These are phyloP conservation scores for Prunella strophiata DNA, from an alignment of 2,797 vertebrate species.

Conservation along the genomic window DNA sequence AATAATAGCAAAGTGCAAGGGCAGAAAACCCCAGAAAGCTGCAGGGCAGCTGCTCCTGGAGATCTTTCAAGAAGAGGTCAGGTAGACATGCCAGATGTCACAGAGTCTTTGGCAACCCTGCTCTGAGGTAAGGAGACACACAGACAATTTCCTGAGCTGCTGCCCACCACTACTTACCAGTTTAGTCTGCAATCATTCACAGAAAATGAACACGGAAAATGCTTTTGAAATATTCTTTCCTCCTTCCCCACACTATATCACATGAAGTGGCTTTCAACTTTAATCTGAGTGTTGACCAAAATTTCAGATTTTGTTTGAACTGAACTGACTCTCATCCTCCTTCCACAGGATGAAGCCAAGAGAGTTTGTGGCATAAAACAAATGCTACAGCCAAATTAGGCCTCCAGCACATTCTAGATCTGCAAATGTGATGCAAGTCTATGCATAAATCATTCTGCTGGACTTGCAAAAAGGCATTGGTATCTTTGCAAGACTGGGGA, in stretches of 20 bases:
- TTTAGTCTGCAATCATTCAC: not conserved
- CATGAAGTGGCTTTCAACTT: not conserved
- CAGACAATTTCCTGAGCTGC: not conserved
- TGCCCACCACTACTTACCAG: not conserved
- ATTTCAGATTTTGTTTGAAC: not conserved
- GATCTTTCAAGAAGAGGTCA: not conserved
- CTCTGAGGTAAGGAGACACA: not conserved
- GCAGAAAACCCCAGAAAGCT: not conserved
- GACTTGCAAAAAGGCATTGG: not conserved
- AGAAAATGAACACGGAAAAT: not conserved
- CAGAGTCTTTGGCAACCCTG: not conserved
- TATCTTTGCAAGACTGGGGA: not conserved
- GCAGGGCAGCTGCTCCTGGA: not conserved
- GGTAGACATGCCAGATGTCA: not conserved
- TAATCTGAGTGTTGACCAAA: not conserved
- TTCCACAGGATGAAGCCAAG: not conserved
- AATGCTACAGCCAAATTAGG: not conserved
- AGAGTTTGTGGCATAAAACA: not conserved
- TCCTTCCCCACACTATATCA: not conserved
- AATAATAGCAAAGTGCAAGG: not conserved
- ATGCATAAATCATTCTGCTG: not conserved
- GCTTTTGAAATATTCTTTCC: not conserved
- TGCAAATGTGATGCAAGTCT: not conserved
- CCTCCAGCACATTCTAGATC: not conserved
- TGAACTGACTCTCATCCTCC: not conserved